Base-by-base conservation (phyloP, 2,888 invertebrate genomes). In the Schizotus pectinicornis region DNA sequence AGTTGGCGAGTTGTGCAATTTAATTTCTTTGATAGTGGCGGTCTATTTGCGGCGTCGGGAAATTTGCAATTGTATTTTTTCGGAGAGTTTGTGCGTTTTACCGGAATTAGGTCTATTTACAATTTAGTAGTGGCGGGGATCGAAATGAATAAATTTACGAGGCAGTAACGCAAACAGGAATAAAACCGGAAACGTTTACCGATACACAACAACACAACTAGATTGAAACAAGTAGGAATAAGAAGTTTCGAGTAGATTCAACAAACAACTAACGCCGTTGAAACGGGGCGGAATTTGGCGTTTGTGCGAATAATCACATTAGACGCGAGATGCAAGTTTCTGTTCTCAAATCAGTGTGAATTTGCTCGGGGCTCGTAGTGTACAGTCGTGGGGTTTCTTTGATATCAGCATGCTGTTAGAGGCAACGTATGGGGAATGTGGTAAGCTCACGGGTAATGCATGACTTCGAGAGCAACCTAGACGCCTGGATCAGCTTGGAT, bases 111-210 rank as follows among this genome's bases (percentile, higher is more conserved):
- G 42, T 36, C 42, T 47, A 54, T 54, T 54, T 54, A 46, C 46
- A 54, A 57, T 43, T 52, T 57, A 48, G 42, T 47, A 42, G 57
- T 39, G 39, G 43, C 48, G 47, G 36, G 47, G 37, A 57, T 42
- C 36, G 46, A 48, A 52, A 47, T 36, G 52, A 57, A 57, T 57
- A 57, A 57, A 57, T 57, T 57, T 46, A 48, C 57, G 52, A 57
- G 47, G 52, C 39, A 41, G 52, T 48, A 48, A 42, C 41, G 42
- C 41, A 52, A 57, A 52, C 57, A 57, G 34, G 39, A 52, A 30
- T 32, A 13, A 39, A 35, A 22, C 22, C 22, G 22, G 22, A 22
- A 47, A 57, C 48, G 37, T 48, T 14, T 48, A 48, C 47, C 47
- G 48, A 57, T 52, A 57, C 52, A 57, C 47, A 52, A 52, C 31